Conservation (phyloP, 2,888 invertebrate species). For the Calameuta pallipes region DNA sequence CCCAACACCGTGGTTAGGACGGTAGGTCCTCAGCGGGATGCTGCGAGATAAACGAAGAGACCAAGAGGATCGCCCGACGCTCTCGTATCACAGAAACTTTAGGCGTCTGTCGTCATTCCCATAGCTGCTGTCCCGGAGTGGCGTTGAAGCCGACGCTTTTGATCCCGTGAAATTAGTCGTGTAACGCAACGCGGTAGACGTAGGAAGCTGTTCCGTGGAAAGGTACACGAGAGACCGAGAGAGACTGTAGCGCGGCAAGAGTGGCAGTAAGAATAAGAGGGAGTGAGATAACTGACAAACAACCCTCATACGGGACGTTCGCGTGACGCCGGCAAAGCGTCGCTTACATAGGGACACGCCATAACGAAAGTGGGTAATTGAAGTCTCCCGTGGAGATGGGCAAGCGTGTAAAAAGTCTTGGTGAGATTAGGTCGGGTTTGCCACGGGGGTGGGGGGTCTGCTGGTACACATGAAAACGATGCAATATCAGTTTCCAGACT, state of each 20-base stretch:
- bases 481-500: too few species aligned
- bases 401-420: neutral
- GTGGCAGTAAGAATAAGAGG: neutral
- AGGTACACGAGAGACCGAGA: neutral
- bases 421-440: neutral
- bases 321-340: neutral
- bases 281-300: neutral
- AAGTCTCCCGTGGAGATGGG: neutral
- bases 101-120: neutral
- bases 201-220: neutral
- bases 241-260: neutral
- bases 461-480: too few species aligned
- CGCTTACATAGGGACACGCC: neutral
- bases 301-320: neutral
- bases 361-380: neutral
- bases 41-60: neutral
- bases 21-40: neutral
- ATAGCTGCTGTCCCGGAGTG: neutral
- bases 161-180: neutral
- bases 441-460: too few species aligned
- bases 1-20: neutral
- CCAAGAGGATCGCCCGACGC: neutral
- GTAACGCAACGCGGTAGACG: neutral
- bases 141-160: neutral
- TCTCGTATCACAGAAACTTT: neutral